Base-by-base conservation (phyloP, 2,797 vertebrate species). In the Spinus olivaceus region DNA sequence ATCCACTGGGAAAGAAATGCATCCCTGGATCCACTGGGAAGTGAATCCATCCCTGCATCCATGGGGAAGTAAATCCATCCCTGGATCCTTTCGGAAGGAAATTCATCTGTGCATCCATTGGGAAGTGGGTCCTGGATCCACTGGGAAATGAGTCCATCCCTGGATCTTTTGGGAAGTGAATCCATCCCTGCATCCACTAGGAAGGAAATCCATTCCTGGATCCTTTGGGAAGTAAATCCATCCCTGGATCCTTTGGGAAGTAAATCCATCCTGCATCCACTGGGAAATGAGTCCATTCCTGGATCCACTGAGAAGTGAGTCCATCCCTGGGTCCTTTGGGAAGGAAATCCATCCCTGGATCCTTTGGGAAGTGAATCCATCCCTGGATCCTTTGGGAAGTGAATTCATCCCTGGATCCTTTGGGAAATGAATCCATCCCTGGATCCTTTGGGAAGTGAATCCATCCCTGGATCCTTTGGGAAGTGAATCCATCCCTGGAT, bases 1-100 rank as follows among this genome's bases (percentile, higher is more conserved):
- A 56, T 13, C 35, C 11, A 0, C 4, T 6, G 2, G 44, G 69
- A 77, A n/a, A 2, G 5, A 4, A 1, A 13, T 37, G 28, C 28
- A 8, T 19, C 30, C 64, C 17, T 46, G 39, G 66, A 54, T 16
- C 42, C 8, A 0, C 1, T 3, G 4, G 35, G 67, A 59, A 30
- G 9, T 12, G 2, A 24, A 21, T 67, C 64, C 82, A 16, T 27
- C 39, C 60, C 28, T 37, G 44, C 49, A 56, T 13, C 39, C 11
- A 0, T 4, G 5, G 2, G 39, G 65, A 80, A n/a, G 2, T 2
- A 2, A 25, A 25, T 49, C 24, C 24, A 49, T 14, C 50, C 57
- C 35, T 35, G 41, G 61, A 54, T 12, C 33, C 10, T 0, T 6
- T 5, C 2, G 42, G 69, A 81, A 35, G 4, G 2, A 5, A 1